phyloP scores from a whole-genome alignment of 2,888 invertebrate genomes.

The Tachina fera region DNA sequence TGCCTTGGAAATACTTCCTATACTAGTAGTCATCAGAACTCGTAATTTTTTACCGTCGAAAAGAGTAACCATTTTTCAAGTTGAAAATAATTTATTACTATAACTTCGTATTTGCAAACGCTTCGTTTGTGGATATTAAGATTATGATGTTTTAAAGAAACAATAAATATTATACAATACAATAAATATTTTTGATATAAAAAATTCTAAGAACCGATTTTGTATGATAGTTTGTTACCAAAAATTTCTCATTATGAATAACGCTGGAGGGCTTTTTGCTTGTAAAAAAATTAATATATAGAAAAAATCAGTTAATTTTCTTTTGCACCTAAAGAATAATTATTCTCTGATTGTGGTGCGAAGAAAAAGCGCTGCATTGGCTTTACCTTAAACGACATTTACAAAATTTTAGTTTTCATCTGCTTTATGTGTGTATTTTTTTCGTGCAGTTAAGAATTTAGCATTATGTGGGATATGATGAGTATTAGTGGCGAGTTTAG shows the following conservation, averaged over 20 bases:
- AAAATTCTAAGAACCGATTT: too few relatives aligned
- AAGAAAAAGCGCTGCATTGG: constrained; percentile 42
- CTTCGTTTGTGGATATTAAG: too few relatives aligned
- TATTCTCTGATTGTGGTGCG: background rate
- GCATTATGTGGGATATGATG: constrained; percentile 61
- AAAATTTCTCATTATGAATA: background rate
- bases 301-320: background rate
- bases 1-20: too few relatives aligned
- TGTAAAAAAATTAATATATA: background rate
- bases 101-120: too few relatives aligned
- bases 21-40: too few relatives aligned
- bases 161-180: too few relatives aligned
- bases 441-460: constrained; percentile 17
- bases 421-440: constrained; percentile 5
- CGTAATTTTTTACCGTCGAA: too few relatives aligned
- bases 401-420: constrained; percentile 38
- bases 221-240: background rate
- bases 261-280: too few relatives aligned
- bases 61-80: too few relatives aligned
- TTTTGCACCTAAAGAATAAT: background rate
- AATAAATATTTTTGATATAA: too few relatives aligned
- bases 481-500: constrained; percentile 65
- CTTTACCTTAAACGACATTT: constrained; percentile 42
- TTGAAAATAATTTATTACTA: too few relatives aligned
- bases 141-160: too few relatives aligned